phyloP scores from a whole-genome alignment of 2,113 vertebrate genomes.

The Platysternon megacephalum region DNA sequence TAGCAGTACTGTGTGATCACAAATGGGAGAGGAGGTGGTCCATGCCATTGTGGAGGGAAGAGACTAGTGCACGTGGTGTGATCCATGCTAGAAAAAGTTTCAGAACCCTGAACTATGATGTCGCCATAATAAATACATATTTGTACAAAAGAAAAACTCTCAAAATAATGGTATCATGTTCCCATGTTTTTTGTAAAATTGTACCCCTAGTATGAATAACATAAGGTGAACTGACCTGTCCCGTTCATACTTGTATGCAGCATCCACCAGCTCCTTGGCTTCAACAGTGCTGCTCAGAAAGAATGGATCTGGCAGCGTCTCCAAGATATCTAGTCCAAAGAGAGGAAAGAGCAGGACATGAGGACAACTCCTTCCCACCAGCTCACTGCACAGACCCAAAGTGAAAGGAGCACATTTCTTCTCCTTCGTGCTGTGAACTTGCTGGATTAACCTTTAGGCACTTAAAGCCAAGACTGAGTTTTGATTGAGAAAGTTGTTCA shows the following conservation, averaged over 20 bases:
- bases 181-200: not conserved
- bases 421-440: not conserved
- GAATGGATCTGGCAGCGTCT: conserved; percentile 61
- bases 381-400: not conserved
- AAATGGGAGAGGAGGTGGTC: too few species aligned
- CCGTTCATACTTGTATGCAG: conserved; percentile 84
- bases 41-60: too few species aligned
- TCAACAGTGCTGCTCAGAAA: conserved; percentile 79
- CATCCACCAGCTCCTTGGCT: conserved; percentile 84
- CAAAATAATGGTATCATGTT: not conserved
- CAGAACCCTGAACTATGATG: not conserved
- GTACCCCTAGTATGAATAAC: not conserved
- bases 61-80: too few species aligned
- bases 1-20: too few species aligned
- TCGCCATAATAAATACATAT: not conserved
- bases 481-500: not conserved
- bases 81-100: not conserved
- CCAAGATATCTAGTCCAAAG: not conserved
- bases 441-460: not conserved
- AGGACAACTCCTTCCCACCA: not conserved
- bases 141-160: not conserved
- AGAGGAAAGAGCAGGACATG: not conserved
- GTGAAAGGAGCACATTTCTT: not conserved
- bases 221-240: conserved; percentile 47
- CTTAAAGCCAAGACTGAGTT: not conserved